Conservation (phyloP, 2,888 invertebrate genomes). For the Drosophila picticornis region DNA sequence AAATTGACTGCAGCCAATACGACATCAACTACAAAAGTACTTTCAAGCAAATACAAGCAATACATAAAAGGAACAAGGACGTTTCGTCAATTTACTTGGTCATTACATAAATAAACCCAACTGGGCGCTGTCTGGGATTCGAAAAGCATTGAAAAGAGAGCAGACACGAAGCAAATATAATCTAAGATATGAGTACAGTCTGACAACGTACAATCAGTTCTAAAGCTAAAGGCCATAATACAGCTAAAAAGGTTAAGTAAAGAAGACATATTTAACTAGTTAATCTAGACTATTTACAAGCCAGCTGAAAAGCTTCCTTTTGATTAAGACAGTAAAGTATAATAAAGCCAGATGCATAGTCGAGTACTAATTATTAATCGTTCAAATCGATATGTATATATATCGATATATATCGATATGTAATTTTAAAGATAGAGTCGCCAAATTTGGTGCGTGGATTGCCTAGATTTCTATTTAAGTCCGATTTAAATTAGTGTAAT, state of each 20-base stretch:
- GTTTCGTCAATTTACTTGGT: constrained; percentile 65
- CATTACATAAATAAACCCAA: constrained; percentile 44
- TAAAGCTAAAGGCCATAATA: neutral
- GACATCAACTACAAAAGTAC: constrained; percentile 17
- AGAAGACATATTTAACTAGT: neutral
- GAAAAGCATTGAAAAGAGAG: neutral
- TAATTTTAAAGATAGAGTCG: no score
- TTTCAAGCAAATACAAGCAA: constrained; percentile 8
- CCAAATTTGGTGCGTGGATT: neutral
- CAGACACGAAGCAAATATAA: neutral
- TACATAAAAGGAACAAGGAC: constrained; percentile 45
- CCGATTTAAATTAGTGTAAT: neutral
- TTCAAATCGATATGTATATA: neutral
- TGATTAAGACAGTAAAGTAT: neutral
- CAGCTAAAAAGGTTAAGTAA: neutral
- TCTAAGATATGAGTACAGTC: neutral
- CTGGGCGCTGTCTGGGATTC: neutral
- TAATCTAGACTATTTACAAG: neutral
- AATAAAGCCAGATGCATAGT: no score
- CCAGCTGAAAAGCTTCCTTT: neutral
- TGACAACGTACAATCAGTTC: constrained; percentile 13
- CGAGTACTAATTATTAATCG: neutral
- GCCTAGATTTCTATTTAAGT: neutral
- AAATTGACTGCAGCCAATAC: constrained; percentile 54
- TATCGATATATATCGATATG: no score